phyloP scores from a whole-genome alignment of 2,888 invertebrate genomes.

The Dorcus hopei region DNA sequence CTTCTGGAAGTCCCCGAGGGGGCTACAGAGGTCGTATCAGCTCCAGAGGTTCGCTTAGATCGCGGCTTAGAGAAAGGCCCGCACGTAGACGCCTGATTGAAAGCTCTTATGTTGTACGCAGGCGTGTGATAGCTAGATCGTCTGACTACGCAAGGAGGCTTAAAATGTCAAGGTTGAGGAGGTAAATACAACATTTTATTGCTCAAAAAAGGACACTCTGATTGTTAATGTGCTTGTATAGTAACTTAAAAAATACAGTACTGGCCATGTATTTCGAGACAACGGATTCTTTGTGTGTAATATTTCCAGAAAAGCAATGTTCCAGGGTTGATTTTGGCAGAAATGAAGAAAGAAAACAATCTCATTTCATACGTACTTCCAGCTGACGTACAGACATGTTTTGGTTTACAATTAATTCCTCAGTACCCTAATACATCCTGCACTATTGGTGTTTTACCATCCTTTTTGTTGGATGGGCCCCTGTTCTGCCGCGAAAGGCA shows the following conservation, averaged over 20 bases:
- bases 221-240: slow-evolving; percentile 15
- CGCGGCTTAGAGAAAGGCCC: slow-evolving; percentile 53
- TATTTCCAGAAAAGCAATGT: too few species aligned
- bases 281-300: too few species aligned
- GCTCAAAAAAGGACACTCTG: slow-evolving; percentile 14
- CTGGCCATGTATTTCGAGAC: too few species aligned
- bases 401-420: too few species aligned
- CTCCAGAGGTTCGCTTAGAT: slow-evolving; percentile 51
- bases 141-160: slow-evolving; percentile 47
- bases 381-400: too few species aligned
- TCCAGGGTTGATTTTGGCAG: too few species aligned
- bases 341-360: too few species aligned
- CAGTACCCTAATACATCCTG: too few species aligned
- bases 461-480: too few species aligned
- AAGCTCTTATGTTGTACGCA: slow-evolving; percentile 57
- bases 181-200: slow-evolving; percentile 41
- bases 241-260: neutral
- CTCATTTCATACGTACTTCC: too few species aligned
- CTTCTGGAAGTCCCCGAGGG: slow-evolving; percentile 36
- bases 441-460: too few species aligned
- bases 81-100: slow-evolving; percentile 57
- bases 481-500: too few species aligned
- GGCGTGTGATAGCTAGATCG: slow-evolving; percentile 48
- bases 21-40: slow-evolving; percentile 45
- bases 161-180: slow-evolving; percentile 49